Conservation (phyloP, 2,797 vertebrate species). For the Selene dorsalis region DNA sequence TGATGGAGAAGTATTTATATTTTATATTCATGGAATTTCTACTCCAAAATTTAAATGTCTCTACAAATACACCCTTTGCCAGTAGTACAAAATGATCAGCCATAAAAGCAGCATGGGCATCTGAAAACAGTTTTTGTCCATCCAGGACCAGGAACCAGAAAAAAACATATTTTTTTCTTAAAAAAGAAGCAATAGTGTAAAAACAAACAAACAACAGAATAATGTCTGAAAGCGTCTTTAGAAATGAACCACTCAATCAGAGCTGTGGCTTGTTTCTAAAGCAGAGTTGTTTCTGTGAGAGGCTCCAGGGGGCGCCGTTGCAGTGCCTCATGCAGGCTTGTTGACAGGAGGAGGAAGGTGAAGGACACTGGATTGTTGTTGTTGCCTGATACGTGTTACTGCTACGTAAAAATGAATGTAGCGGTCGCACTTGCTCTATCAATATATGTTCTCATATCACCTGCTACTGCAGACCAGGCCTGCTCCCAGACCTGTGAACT, state of each 20-base stretch:
- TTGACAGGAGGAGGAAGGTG: background rate
- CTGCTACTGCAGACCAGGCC: background rate
- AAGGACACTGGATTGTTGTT: constrained; percentile 14
- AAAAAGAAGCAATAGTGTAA: background rate
- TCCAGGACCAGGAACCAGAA: background rate
- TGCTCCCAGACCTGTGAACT: background rate
- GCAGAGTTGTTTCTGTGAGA: constrained; percentile 26
- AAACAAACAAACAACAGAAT: constrained; percentile 1
- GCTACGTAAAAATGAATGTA: background rate
- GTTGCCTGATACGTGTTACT: background rate
- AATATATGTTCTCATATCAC: background rate
- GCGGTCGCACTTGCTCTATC: background rate
- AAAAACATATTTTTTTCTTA: background rate
- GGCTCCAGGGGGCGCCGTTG: constrained; percentile 76
- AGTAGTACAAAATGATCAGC: background rate
- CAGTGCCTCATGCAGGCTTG: constrained; percentile 26
- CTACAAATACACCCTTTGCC: background rate
- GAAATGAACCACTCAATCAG: background rate
- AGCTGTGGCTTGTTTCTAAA: background rate
- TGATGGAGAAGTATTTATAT: no score
- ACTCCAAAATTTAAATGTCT: background rate
- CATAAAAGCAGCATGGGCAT: background rate
- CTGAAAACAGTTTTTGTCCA: background rate
- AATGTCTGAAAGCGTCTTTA: background rate
- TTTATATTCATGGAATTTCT: no score